Evolutionary conservation across 1,140 invertebrate genomes (phyloP).

Genomic region (Eumeta japonica): DNA sequence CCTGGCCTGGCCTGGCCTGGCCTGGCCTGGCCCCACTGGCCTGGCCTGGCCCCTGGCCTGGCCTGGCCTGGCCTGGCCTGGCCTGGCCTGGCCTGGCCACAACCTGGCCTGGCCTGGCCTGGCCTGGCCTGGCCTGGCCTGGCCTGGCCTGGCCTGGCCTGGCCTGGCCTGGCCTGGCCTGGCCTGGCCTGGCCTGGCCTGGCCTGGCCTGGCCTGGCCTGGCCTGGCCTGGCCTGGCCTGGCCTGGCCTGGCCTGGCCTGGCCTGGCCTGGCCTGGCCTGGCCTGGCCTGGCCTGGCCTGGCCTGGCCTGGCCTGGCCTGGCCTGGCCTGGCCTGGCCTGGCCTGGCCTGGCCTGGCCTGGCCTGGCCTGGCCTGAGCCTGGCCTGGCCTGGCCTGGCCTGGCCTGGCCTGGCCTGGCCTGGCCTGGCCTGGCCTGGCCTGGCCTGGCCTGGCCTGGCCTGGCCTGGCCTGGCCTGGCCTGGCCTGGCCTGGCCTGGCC

Average conservation of each 20-base stretch:
- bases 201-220: constrained; percentile 1
- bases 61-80: constrained; percentile 1
- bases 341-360: constrained; percentile 3
- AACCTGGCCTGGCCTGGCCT: constrained; percentile 1
- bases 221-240: constrained; percentile 1
- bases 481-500: too few relatives aligned
- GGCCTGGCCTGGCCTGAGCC: constrained; percentile 3
- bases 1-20: constrained; percentile 1
- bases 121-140: constrained; percentile 11
- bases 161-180: not conserved
- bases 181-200: constrained; percentile 1
- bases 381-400: constrained; percentile 1
- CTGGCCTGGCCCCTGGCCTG: too few relatives aligned
- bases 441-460: constrained; percentile 1
- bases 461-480: constrained; percentile 7
- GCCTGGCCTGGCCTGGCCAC: not conserved
- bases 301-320: constrained; percentile 2
- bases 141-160: constrained; percentile 7
- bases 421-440: constrained; percentile 3
- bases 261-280: constrained; percentile 1
- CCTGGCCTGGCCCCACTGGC: not conserved
- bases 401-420: constrained; percentile 3
- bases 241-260: constrained; percentile 1
- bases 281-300: constrained; percentile 1
- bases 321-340: constrained; percentile 3